Evolutionary conservation across 2,888 invertebrate genomes (phyloP).

Genomic region (Chelonus formosanus): DNA sequence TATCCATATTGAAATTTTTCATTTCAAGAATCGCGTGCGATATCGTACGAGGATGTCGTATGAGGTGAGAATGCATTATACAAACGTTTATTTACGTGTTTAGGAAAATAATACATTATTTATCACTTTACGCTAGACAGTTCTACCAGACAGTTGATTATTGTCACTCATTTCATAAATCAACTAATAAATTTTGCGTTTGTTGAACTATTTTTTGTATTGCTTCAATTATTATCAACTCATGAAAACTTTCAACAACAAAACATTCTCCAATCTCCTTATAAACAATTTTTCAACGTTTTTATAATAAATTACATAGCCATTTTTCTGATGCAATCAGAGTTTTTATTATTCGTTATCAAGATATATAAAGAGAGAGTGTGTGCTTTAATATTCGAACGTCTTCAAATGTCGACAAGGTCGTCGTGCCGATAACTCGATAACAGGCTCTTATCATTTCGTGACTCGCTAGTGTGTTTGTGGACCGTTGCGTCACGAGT

Average conservation of each 20-base stretch:
- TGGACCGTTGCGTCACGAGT: slow-evolving; percentile 37
- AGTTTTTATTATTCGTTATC: neutral
- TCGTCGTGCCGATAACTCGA: slow-evolving; percentile 29
- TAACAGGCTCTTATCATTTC: slow-evolving; percentile 18
- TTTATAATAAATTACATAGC: slow-evolving; percentile 2
- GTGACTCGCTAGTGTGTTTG: slow-evolving; percentile 12
- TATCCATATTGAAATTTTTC: too few species aligned
- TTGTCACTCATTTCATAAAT: slow-evolving; percentile 29
- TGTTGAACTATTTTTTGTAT: neutral
- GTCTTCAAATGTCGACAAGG: slow-evolving; percentile 20
- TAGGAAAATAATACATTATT: slow-evolving; percentile 55
- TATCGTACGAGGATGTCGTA: slow-evolving; percentile 44
- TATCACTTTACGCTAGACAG: slow-evolving; percentile 53
- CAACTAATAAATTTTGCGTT: slow-evolving; percentile 13
- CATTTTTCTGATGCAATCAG: slow-evolving; percentile 7
- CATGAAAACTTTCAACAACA: neutral
- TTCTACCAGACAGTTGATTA: slow-evolving; percentile 50
- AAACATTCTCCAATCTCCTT: neutral
- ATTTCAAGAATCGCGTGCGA: slow-evolving; percentile 24
- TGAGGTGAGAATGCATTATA: slow-evolving; percentile 49
- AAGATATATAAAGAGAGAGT: neutral
- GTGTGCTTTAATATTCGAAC: neutral
- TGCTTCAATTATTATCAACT: neutral
- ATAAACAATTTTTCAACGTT: slow-evolving; percentile 40
- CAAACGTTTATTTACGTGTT: slow-evolving; percentile 37